These are phyloP conservation scores for Lasioglossum calceatum DNA, from an alignment of 2,888 invertebrate genomes.

Conservation along the genomic window DNA sequence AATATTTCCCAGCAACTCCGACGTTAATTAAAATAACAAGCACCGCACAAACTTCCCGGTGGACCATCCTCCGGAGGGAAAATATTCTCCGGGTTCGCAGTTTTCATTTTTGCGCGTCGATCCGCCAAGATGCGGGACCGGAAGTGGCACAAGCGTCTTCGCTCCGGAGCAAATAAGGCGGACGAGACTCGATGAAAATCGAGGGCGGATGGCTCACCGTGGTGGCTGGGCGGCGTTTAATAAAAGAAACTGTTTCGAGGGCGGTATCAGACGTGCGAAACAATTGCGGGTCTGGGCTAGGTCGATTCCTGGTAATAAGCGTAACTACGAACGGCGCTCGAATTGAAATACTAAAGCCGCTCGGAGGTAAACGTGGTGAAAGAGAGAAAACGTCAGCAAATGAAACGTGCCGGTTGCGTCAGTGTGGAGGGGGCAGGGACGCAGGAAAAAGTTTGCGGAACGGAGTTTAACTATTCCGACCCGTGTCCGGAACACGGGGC, in stretches of 20 bases:
- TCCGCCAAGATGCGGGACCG: not conserved
- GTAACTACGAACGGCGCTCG: conserved; percentile 16
- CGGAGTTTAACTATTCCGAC: conserved; percentile 2
- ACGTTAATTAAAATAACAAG: not conserved
- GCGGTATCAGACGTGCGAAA: conserved; percentile 19
- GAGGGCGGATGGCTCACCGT: not conserved
- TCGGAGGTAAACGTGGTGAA: not conserved
- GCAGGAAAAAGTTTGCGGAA: not conserved
- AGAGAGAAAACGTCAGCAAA: not conserved
- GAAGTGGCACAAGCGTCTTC: not conserved
- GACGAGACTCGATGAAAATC: not conserved
- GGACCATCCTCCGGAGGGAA: not conserved
- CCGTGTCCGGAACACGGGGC: not conserved
- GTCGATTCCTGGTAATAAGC: conserved; percentile 24
- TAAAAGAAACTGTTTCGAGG: not conserved
- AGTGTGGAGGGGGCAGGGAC: not conserved
- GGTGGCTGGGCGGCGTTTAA: not conserved
- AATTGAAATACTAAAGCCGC: conserved; percentile 16
- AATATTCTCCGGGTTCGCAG: not conserved
- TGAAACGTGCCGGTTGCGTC: not conserved
- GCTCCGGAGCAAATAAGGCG: conserved; percentile 2
- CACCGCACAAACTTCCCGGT: not conserved
- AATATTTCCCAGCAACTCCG: not conserved
- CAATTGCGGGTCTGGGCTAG: conserved; percentile 7
- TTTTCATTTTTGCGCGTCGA: not conserved